Conservation (phyloP, 2,797 vertebrate species). For the Tiaroga cobitis region DNA sequence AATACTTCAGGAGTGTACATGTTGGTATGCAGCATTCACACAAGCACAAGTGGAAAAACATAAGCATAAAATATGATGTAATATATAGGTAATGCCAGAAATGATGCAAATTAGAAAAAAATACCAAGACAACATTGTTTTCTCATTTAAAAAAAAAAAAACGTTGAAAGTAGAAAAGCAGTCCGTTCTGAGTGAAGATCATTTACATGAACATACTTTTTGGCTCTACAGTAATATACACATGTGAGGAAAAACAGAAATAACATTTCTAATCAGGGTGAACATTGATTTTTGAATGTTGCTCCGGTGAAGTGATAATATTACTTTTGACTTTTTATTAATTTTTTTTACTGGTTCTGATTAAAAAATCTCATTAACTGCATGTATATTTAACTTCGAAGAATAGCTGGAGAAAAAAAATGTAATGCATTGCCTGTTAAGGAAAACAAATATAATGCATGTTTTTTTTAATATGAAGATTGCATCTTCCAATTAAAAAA, state of each 20-base stretch:
- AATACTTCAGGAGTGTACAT: constrained; percentile 7
- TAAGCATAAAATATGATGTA: background rate
- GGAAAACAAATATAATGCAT: background rate
- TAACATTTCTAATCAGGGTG: background rate
- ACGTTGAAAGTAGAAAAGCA: background rate
- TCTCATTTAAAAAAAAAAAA: background rate
- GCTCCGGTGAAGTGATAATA: background rate
- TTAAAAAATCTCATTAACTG: background rate
- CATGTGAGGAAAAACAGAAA: background rate
- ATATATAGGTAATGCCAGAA: background rate
- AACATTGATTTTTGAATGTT: background rate
- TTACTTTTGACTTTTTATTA: background rate
- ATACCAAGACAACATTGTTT: background rate
- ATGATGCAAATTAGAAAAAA: background rate
- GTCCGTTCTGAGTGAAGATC: constrained; percentile 11
- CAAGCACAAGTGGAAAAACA: background rate
- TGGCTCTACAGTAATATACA: constrained; percentile 12
- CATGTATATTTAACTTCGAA: background rate
- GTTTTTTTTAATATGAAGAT: background rate
- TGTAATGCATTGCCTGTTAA: background rate
- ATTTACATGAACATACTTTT: constrained; percentile 23
- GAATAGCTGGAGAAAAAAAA: background rate
- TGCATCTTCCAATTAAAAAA: background rate
- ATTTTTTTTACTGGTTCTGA: background rate
- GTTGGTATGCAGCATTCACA: background rate